These are phyloP conservation scores for Temnothorax unifasciatus DNA, from an alignment of 2,888 invertebrate genomes.

Conservation along the genomic window DNA sequence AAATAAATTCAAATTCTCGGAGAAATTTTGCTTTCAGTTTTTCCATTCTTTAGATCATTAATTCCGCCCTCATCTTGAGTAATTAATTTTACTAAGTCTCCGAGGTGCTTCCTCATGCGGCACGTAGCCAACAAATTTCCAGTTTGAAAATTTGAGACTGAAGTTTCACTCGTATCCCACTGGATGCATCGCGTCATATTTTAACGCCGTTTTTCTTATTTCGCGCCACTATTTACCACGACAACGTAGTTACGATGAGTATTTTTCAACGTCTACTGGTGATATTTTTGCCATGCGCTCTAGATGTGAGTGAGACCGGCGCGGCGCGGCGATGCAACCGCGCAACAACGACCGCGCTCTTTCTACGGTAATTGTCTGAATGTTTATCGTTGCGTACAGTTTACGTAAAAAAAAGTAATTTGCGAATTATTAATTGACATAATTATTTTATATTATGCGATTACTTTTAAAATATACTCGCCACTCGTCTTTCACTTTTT, in stretches of 20 bases:
- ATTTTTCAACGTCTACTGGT: constrained; percentile 50
- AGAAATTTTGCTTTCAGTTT: background rate
- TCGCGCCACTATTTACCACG: constrained; percentile 51
- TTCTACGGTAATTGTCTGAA: constrained; percentile 26
- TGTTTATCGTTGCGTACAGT: background rate
- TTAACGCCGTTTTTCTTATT: constrained; percentile 55
- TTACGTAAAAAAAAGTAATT: constrained; percentile 3
- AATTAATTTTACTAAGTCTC: constrained; percentile 50
- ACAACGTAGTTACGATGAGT: constrained; percentile 51
- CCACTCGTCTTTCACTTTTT: background rate
- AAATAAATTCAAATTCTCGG: constrained; percentile 29
- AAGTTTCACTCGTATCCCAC: constrained; percentile 49
- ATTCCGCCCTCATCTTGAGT: constrained; percentile 29
- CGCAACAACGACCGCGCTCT: background rate
- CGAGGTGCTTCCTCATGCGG: constrained; percentile 35
- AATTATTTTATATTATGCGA: constrained; percentile 3
- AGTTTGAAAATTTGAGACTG: constrained; percentile 51
- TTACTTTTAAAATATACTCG: constrained; percentile 15
- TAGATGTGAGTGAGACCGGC: constrained; percentile 1
- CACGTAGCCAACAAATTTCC: constrained; percentile 48
- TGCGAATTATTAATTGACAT: background rate
- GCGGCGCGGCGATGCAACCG: background rate
- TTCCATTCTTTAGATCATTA: constrained; percentile 18
- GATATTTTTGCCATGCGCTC: constrained; percentile 42
- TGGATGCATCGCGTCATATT: constrained; percentile 56